A percentile compares a stretch with the other conserved stretches of the same genome.
phyloP scores from a whole-genome alignment of 2,888 invertebrate species.

The Phyllotreta striolata region DNA sequence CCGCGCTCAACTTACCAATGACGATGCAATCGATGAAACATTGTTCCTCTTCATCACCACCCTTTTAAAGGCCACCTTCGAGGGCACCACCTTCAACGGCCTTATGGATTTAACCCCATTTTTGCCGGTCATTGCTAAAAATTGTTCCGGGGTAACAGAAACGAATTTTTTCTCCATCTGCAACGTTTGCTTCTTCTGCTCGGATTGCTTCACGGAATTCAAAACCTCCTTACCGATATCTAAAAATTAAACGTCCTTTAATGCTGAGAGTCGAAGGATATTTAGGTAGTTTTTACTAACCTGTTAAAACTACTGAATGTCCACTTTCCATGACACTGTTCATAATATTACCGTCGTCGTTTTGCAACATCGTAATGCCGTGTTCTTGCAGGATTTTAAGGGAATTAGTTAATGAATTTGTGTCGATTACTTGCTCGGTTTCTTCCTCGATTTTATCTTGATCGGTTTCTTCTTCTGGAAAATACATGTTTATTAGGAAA shows the following conservation, averaged over 20 bases:
- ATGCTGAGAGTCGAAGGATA: no score
- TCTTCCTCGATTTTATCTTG: slow-evolving; percentile 32
- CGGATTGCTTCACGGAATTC: slow-evolving; percentile 64
- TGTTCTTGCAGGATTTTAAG: slow-evolving; percentile 81
- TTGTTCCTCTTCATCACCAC: slow-evolving; percentile 59
- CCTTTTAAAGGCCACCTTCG: slow-evolving; percentile 49
- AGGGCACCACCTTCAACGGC: slow-evolving; percentile 50
- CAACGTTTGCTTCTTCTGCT: slow-evolving; percentile 45
- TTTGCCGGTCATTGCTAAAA: slow-evolving; percentile 57
- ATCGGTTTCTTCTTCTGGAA: slow-evolving; percentile 21
- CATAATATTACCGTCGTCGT: slow-evolving; percentile 74
- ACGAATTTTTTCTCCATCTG: slow-evolving; percentile 63
- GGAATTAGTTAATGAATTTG: slow-evolving; percentile 56
- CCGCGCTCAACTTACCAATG: slow-evolving; percentile 28
- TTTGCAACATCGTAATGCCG: slow-evolving; percentile 85
- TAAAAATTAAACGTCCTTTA: slow-evolving; percentile 45
- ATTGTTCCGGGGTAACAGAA: slow-evolving; percentile 64
- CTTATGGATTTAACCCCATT: slow-evolving; percentile 46
- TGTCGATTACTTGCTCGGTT: slow-evolving; percentile 32
- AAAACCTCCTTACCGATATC: slow-evolving; percentile 81
- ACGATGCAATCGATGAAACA: slow-evolving; percentile 49
- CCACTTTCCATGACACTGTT: slow-evolving; percentile 86
- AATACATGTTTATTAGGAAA: neutral
- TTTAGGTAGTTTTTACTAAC: slow-evolving; percentile 53
- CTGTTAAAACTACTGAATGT: slow-evolving; percentile 83